Evolutionary conservation across 2,888 invertebrate species (phyloP), one percentile per base, ranked within the genome.

Genomic region (Antitype chi): DNA sequence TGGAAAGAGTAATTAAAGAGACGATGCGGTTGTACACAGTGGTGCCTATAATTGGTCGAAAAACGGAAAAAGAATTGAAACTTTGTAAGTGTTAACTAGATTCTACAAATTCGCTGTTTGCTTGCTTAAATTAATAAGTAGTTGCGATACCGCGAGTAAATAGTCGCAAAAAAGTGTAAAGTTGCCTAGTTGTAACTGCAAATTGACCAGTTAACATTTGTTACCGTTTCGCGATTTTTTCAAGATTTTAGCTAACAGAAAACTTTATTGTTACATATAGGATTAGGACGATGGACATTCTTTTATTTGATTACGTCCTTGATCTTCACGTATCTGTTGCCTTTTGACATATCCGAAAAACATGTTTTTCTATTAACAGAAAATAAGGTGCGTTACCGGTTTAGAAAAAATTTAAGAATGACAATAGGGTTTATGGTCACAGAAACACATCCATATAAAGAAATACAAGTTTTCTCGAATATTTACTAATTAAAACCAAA

Each of bases 1-100:
- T 97, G 76, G 97, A 97, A 85, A 92, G 97, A 84, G 97, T 97
- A 0, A 95, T 97, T 28, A 97, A 97, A 87, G 97, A 97, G 90
- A 95, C 97, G 0, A 94, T 97, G 93, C 92, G 97, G 59, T 83
- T 97, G 13, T 97, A 97, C 87, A 97, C 97, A 0, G 95, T 97
- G 1, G 97, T 95, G 2, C 97, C 97, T 3, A 89, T 97, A 49
- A 93, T 97, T 64, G 96, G 94, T 0, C 93, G 97, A 74, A 89
- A 94, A 76, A 92, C 97, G 0, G 90, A 92, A 1, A 95, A 94
- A 60, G 97, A 97, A 86, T 86, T 97, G 1, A 92, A 96, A 85
- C 92, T 97, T 52, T 96, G 97, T 97, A 91, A 93, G 95, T 91
- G 74, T 47, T 28, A 3, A 47, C n/a, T 47, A n/a, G 4, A 17